A percentile compares a stretch with the other conserved stretches of the same genome.
Conservation (phyloP, 1,140 invertebrate genomes). For the Saccostrea glomerata region DNA sequence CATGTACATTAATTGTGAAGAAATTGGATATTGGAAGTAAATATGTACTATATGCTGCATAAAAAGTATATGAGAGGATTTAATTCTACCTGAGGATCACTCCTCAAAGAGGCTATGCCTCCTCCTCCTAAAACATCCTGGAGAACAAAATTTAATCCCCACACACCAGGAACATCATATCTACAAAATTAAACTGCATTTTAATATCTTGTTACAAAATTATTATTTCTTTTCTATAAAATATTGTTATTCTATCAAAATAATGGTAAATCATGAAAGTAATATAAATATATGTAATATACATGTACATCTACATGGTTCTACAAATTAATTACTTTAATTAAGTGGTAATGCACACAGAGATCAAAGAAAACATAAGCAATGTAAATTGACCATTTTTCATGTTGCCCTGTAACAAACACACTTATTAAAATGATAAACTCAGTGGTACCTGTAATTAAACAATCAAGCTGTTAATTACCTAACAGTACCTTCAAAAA, state of each 20-base stretch:
- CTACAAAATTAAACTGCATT: slow-evolving; percentile 60
- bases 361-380: background rate
- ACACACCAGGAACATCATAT: slow-evolving; percentile 80
- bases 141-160: slow-evolving; percentile 80
- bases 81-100: slow-evolving; percentile 79
- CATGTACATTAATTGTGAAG: background rate
- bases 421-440: background rate
- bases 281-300: background rate
- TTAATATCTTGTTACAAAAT: background rate
- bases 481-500: background rate
- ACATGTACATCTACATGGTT: background rate
- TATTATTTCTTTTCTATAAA: background rate
- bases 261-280: no score
- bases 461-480: background rate
- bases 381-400: background rate
- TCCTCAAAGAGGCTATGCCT: slow-evolving; percentile 80
- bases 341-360: background rate
- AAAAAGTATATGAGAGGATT: background rate
- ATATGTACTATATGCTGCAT: background rate
- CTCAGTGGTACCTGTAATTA: background rate
- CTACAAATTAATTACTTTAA: background rate
- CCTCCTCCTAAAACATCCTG: slow-evolving; percentile 79
- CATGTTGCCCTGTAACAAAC: background rate
- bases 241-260: no score
- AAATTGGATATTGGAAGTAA: background rate